Percentiles rank a stretch among this genome's conserved stretches.
Evolutionary conservation across 2,797 vertebrate species (phyloP).

Genomic region (Buceros bicornis): DNA sequence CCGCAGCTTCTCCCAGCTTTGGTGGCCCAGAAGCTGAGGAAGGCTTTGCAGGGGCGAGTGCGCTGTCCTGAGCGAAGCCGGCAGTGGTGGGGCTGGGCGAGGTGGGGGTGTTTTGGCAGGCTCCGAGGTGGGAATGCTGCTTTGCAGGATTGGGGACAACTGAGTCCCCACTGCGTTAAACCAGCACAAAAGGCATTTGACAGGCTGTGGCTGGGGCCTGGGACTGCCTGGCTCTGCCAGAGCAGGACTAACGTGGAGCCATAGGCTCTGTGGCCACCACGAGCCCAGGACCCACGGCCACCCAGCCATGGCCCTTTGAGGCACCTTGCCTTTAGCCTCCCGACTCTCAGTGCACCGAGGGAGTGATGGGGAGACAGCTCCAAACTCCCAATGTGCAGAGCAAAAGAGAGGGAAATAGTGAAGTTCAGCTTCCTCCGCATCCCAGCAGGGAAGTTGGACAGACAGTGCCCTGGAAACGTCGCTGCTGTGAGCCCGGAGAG

Average conservation of each 20-base stretch:
- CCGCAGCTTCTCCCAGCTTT: background rate
- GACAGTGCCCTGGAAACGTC: background rate
- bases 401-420: background rate
- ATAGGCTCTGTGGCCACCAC: rapidly evolving
- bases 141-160: background rate
- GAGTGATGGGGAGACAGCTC: background rate
- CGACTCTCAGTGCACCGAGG: background rate
- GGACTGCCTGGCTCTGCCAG: background rate
- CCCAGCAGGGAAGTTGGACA: background rate
- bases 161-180: background rate
- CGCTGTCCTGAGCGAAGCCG: background rate
- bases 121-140: rapidly evolving
- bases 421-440: background rate
- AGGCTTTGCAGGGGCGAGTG: background rate
- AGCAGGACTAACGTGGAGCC: rapidly evolving
- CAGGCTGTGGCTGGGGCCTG: background rate
- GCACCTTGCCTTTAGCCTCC: background rate
- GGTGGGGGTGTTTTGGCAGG: background rate
- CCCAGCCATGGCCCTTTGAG: background rate
- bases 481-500: background rate
- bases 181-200: background rate
- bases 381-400: background rate
- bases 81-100: background rate
- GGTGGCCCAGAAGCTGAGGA: background rate
- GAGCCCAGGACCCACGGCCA: rapidly evolving